Percentiles rank a stretch among this genome's conserved stretches.
These are phyloP conservation scores for Eurypyga helias DNA, from an alignment of 2,113 vertebrate genomes.

Conservation along the genomic window DNA sequence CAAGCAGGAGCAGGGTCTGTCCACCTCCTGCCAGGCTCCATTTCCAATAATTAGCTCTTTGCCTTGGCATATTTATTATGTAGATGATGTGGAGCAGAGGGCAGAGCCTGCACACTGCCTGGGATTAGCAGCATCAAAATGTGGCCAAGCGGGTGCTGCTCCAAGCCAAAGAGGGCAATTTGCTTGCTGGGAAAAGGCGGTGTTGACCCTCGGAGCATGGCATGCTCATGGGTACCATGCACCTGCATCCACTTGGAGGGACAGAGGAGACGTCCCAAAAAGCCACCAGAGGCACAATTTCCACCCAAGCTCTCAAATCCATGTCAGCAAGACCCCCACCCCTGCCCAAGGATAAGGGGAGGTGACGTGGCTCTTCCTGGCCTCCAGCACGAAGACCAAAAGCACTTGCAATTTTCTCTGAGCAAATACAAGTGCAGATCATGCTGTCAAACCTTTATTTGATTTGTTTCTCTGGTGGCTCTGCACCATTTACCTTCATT, in stretches of 20 bases:
- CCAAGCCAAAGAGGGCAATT: neutral
- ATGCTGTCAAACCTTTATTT: slow-evolving; percentile 11
- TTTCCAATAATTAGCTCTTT: neutral
- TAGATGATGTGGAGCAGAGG: neutral
- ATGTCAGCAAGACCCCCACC: neutral
- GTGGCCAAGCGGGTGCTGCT: rapidly evolving
- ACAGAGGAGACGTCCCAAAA: neutral
- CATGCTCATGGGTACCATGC: rapidly evolving
- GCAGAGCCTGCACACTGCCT: neutral
- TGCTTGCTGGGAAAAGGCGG: rapidly evolving
- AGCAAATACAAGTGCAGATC: slow-evolving; percentile 7
- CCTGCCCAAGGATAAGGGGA: neutral
- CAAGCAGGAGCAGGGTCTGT: neutral
- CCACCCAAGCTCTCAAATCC: neutral
- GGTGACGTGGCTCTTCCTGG: neutral
- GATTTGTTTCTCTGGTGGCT: slow-evolving; percentile 17
- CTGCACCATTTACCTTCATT: neutral
- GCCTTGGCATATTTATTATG: neutral
- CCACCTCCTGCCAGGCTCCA: neutral
- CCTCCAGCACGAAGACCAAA: neutral
- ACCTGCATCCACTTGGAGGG: neutral
- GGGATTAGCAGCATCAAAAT: neutral
- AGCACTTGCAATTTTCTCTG: neutral
- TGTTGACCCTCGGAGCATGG: rapidly evolving
- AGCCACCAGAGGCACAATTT: neutral